phyloP scores from a whole-genome alignment of 2,113 vertebrate genomes.

The Mormyrus lacerda region DNA sequence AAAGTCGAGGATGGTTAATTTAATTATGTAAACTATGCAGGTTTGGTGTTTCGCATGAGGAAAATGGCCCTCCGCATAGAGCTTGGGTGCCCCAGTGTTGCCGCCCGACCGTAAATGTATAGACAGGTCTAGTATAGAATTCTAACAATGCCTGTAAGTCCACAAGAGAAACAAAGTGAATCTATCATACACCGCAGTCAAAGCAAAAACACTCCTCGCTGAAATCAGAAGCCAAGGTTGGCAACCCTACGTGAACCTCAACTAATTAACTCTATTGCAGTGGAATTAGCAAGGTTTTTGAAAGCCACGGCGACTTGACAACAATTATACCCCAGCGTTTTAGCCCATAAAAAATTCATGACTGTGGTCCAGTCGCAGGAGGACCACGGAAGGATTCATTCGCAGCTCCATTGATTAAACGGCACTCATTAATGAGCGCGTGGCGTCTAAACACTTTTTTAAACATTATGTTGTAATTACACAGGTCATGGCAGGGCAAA shows the following conservation, averaged over 20 bases:
- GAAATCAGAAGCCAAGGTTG: background rate
- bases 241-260: background rate
- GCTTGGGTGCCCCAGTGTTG: background rate
- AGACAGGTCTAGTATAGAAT: background rate
- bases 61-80: background rate
- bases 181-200: background rate
- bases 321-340: background rate
- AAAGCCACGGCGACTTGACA: background rate
- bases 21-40: background rate
- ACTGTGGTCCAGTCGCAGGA: background rate
- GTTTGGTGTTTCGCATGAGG: background rate
- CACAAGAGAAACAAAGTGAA: background rate
- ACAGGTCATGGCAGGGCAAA: conserved; percentile 18
- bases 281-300: conserved; percentile 21
- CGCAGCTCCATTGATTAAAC: conserved; percentile 16
- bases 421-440: conserved; percentile 20
- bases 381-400: background rate
- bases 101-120: background rate
- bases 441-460: conserved; percentile 7
- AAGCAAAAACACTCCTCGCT: background rate
- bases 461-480: conserved; percentile 14
- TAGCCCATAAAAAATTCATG: conserved; percentile 19
- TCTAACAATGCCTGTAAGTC: background rate
- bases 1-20: conserved; percentile 6
- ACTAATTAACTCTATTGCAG: conserved; percentile 20